Conservation (phyloP, 30 jellyfish, hydroid and myxozoan species). For the Pelagia noctiluca region DNA sequence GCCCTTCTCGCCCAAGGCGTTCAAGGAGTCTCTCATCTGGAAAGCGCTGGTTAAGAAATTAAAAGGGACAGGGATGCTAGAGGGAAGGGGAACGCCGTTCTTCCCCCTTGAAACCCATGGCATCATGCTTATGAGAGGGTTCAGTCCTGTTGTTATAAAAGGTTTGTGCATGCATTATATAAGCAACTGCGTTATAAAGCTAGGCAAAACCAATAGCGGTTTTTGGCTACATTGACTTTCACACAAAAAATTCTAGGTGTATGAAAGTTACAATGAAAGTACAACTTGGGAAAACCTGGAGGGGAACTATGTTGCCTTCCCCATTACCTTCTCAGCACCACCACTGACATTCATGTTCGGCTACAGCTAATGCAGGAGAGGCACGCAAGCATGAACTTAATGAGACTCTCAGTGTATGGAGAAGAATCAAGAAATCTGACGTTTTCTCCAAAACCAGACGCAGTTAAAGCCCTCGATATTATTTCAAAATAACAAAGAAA, state of each 20-base stretch:
- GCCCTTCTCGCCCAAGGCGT: conserved; percentile 50
- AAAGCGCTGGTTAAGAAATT: conserved; percentile 37
- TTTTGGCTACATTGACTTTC: background rate
- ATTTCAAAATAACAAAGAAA: background rate
- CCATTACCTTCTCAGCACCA: too few species aligned
- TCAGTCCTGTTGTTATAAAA: conserved; percentile 64
- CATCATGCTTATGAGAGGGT: conserved; percentile 55
- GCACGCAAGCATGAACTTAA: too few species aligned
- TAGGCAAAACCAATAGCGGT: too few species aligned
- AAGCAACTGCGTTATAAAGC: too few species aligned
- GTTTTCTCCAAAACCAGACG: too few species aligned
- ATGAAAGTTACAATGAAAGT: too few species aligned
- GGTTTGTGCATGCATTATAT: conserved; percentile 43
- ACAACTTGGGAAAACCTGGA: background rate
- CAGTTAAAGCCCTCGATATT: background rate
- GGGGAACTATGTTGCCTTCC: background rate
- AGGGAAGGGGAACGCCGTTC: conserved; percentile 38
- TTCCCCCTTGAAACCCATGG: conserved; percentile 47
- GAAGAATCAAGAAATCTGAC: too few species aligned
- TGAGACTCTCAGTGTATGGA: too few species aligned
- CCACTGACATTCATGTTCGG: too few species aligned
- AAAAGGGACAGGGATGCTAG: conserved; percentile 46
- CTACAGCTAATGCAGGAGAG: too few species aligned
- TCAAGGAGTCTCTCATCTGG: conserved; percentile 53
- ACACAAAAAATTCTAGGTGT: background rate